Base-by-base conservation (phyloP, 2,113 vertebrate species). In the Phyllostomus hastatus region DNA sequence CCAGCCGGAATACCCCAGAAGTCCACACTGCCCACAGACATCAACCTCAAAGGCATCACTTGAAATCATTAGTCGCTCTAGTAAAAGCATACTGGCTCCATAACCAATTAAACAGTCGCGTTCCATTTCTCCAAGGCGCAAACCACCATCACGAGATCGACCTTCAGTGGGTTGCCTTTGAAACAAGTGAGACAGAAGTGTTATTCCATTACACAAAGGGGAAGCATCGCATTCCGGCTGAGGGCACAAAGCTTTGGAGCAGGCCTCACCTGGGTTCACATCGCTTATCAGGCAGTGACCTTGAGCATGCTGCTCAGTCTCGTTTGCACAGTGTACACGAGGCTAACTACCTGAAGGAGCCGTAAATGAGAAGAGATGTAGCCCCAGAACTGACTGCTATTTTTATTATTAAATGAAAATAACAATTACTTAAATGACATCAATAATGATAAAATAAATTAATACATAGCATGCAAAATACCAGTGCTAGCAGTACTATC, bases 1-100 rank as follows among this genome's bases (percentile, higher is more conserved):
- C 99, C 99, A 99, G 76, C 99, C 99, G 0, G 99, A 99, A 97
- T 99, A 99, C 35, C 99, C 99, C 95, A 99, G 97, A 98, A 99
- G 98, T 91, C 99, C 99, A 66, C 99, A 99, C 97, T 99, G 99
- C 38, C 99, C 99, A 35, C 99, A 99, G 78, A 99, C 99, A 31
- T 99, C 99, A 95, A 99, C 99, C 98, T 99, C 99, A 79, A 99
- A 99, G 88, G 99, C 99, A 50, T 99, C 99, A 15, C 99, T 99
- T 97, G 99, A 99, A 98, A 99, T 99, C 99, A 99, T 99, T 91
- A 99, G 99, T 33, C 99, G 99, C 98, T 99, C 99, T 96, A 99
- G 91, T 22, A 99, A 97, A 66, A 99, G 98, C 99, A 99, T 99
- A 97, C 99, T 99, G 79, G 99, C 99, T 95, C 99, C 99, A 31